These are phyloP conservation scores for Drosophila bipectinata DNA, from an alignment of 1,140 invertebrate genomes.

Conservation along the genomic window DNA sequence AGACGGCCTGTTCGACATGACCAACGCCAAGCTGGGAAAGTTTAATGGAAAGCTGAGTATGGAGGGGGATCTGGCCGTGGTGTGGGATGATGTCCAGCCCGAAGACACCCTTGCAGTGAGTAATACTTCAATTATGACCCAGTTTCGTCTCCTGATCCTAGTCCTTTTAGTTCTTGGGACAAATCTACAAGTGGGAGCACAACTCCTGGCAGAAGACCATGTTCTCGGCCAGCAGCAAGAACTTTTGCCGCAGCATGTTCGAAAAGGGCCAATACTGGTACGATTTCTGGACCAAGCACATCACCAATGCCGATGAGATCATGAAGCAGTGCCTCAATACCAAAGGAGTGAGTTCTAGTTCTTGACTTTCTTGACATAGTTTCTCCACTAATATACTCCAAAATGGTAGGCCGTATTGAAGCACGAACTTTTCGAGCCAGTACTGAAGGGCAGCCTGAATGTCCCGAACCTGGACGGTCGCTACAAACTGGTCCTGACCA, in stretches of 20 bases:
- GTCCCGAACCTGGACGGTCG: background rate
- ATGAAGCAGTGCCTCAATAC: conserved; percentile 13
- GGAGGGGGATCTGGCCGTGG: background rate
- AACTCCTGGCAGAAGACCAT: conserved; percentile 16
- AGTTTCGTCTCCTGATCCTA: too few relatives aligned
- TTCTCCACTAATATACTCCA: too few relatives aligned
- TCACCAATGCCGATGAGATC: conserved; percentile 17
- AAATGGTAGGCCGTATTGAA: conserved; percentile 1
- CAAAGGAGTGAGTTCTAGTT: background rate
- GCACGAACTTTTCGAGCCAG: background rate
- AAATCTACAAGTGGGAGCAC: background rate
- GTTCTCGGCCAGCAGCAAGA: background rate
- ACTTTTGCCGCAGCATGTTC: conserved; percentile 25
- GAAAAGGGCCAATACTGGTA: conserved; percentile 15
- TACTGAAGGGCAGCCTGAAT: background rate
- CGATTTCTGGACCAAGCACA: conserved; percentile 17
- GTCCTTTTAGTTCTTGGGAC: background rate
- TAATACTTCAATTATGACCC: background rate
- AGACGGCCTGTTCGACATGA: background rate
- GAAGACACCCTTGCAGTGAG: conserved; percentile 3
- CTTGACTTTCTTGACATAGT: too few relatives aligned
- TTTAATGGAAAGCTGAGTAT: background rate
- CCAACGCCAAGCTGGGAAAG: background rate
- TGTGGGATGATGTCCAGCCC: conserved; percentile 9
- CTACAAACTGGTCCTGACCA: conserved; percentile 3